A percentile compares a stretch with the other conserved stretches of the same genome.
Evolutionary conservation across 2,888 invertebrate genomes (phyloP).

Genomic region (Macrophya annulata): DNA sequence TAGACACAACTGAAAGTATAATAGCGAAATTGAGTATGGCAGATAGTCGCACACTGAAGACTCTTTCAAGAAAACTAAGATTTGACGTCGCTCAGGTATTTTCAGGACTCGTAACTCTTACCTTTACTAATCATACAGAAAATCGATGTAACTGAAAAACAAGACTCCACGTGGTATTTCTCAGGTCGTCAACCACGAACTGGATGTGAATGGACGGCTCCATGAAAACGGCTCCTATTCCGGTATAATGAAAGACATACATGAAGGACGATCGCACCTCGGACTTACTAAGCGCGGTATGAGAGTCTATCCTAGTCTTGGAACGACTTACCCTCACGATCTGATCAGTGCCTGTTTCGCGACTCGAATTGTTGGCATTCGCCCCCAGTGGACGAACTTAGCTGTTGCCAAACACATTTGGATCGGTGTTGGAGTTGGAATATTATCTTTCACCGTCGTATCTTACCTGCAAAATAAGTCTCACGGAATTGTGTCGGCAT

Average conservation of each 20-base stretch:
- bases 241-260: not conserved
- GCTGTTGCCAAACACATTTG: no score
- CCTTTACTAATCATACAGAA: not conserved
- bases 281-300: not conserved
- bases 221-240: not conserved
- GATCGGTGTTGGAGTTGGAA: not conserved
- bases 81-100: constrained; percentile 1
- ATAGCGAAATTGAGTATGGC: not conserved
- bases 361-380: constrained; percentile 1
- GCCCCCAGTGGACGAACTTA: not conserved
- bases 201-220: not conserved
- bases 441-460: not conserved
- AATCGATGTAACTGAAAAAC: not conserved
- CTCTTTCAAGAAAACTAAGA: not conserved
- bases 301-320: not conserved
- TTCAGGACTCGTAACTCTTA: not conserved
- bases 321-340: not conserved
- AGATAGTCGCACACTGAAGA: not conserved
- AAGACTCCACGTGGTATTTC: not conserved
- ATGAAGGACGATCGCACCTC: not conserved
- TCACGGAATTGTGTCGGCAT: not conserved
- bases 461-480: not conserved
- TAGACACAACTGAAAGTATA: not conserved
- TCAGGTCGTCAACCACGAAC: not conserved
- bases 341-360: not conserved